These are phyloP conservation scores for Rapana venosa DNA, from an alignment of 2,888 invertebrate genomes.

Conservation along the genomic window DNA sequence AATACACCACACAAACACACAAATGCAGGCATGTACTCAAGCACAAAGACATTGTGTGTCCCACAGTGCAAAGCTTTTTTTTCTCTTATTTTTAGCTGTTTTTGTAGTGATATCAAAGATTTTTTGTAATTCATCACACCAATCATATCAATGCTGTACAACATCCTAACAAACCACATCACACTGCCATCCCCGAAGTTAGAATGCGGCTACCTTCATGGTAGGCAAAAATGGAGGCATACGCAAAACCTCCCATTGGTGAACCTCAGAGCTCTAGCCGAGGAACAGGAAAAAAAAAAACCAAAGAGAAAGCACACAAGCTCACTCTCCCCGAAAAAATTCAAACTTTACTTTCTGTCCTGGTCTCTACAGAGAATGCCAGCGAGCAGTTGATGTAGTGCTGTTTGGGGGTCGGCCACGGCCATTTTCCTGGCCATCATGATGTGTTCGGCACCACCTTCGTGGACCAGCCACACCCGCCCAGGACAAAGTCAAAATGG, in stretches of 20 bases:
- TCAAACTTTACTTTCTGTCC: not conserved
- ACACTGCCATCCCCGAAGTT: not conserved
- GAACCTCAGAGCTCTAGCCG: too few relatives aligned
- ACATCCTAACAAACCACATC: not conserved
- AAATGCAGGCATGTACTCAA: too few relatives aligned
- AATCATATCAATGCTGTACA: not conserved
- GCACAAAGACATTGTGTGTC: too few relatives aligned
- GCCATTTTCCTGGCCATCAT: constrained; percentile 88
- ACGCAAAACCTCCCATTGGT: too few relatives aligned
- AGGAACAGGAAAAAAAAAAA: too few relatives aligned
- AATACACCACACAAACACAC: too few relatives aligned
- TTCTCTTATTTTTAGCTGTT: too few relatives aligned
- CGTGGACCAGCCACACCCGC: constrained; percentile 90
- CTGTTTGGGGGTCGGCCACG: constrained; percentile 97
- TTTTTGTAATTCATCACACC: too few relatives aligned
- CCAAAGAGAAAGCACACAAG: not conserved
- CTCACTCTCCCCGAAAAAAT: not conserved
- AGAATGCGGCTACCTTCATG: too few relatives aligned
- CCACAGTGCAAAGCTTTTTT: too few relatives aligned
- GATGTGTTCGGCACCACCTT: constrained; percentile 94
- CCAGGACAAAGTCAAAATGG: constrained; percentile 70
- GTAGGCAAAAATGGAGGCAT: too few relatives aligned
- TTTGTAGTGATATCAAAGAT: too few relatives aligned
- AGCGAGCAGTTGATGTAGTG: constrained; percentile 86
- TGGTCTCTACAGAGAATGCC: constrained; percentile 79